Base-by-base conservation (phyloP, 92 coral and sea anemone species). In the Bergia sp. region DNA sequence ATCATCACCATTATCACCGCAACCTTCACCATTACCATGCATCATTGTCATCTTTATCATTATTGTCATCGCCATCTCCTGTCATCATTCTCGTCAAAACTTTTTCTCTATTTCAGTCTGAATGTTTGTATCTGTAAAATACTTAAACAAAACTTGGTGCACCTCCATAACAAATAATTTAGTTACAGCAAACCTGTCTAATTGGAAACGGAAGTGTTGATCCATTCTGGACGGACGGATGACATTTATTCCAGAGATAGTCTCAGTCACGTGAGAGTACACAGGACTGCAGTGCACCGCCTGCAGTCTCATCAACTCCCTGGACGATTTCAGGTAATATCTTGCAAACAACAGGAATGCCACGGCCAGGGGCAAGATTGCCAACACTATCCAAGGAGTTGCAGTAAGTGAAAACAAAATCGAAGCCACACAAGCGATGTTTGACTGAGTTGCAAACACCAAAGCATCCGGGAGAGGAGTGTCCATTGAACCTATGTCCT, bases 321-420 rank as follows among this genome's bases (percentile, higher is more conserved):
- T 79, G 42, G 83, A 79, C 23, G 83, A n/a, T 45, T 37, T 53
- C 61, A 79, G n/a, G 83, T 79, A 79, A 36, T 79, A 53, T 79
- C 83, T 79, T 8, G 65, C 69, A 10, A 36, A 79, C 16, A 42
- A 53, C 21, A 79, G 40, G 69, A 49, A 49, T 38, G 53, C 18
- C 21, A 37, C 67, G 12, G 58, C 40, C 40, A 49, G 69, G 6
- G 83, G 83, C 23, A 47, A 1, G 20, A 79, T 55, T 5, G 45
- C 65, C 65, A 79, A 37, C 9, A 79, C 43, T 5, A 79, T 23
- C 83, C 83, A 79, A 16, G 83, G 83, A 37, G 44, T 49, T 29
- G 69, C 45, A 7, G 66, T 37, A 36, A 50, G 39, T 11, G 83
- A 36, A n/a, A 53, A 79, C 1, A 47, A 55, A 47, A n/a, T 53